Base-by-base conservation (phyloP, 2,113 vertebrate species). In the Corapipo altera region DNA sequence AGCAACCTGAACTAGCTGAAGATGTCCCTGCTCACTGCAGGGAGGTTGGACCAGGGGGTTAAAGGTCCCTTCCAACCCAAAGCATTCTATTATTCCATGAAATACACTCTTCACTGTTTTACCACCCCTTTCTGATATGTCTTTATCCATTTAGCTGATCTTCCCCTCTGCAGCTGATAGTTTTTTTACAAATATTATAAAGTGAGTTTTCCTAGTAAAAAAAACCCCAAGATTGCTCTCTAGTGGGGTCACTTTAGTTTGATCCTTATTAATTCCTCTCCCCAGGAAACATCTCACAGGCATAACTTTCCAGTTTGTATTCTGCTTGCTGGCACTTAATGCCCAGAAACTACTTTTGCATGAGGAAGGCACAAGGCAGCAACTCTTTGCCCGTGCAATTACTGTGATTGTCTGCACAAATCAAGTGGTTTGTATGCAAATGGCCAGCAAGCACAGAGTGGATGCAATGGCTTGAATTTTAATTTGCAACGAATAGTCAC, bases 371-470 rank as follows among this genome's bases (percentile, higher is more conserved):
- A 91, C 69, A 58, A 91, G 44, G 61, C 91, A 92, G 69, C 65
- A 84, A 12, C 90, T 79, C 79, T 92, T 88, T 91, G 83, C 58
- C 91, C 91, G 19, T 13, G 66, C 85, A 96, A 95, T 95, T 97
- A 95, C 77, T 51, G 76, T 39, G 80, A 94, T 93, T 96, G 92
- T 96, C 83, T 95, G 52, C 80, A 58, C 86, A 94, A 95, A 95
- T 95, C 93, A 92, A 96, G 91, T 84, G 88, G 4, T 96, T 94
- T 96, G 88, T 93, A 79, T 93, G 88, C 93, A 96, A 96, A 94
- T 87, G 65, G 73, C 76, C 93, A 87, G 65, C 19, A 6, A 94
- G 76, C 52, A 72, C 79, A 6, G 51, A 74, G 69, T 37, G 86
- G 74, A 16, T 43, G 85, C 84, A 55, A 10, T 24, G 75, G 80